A percentile compares a stretch with the other conserved stretches of the same genome.
Conservation (phyloP, 2,797 vertebrate genomes). For the Sternarchorhynchus goeldii region DNA sequence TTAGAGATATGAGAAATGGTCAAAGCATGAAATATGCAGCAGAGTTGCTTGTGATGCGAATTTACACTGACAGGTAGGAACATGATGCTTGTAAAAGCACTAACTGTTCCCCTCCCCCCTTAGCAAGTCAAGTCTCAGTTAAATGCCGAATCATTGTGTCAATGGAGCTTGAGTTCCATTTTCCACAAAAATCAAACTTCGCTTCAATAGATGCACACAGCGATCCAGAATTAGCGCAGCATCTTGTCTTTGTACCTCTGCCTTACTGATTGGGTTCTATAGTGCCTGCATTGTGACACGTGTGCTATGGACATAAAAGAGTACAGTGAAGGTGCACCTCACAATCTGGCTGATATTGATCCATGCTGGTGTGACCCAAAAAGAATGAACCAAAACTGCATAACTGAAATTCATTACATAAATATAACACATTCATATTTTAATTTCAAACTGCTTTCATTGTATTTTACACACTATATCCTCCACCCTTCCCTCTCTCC, state of each 20-base stretch:
- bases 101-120: background rate
- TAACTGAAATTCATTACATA: background rate
- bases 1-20: no score
- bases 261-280: background rate
- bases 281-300: background rate
- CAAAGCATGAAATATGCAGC: no score
- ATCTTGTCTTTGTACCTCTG: background rate
- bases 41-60: constrained; percentile 53
- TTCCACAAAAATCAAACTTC: background rate
- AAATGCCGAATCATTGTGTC: background rate
- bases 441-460: constrained; percentile 62
- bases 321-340: background rate
- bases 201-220: background rate
- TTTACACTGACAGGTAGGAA: constrained; percentile 30
- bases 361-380: background rate
- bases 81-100: background rate
- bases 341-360: background rate
- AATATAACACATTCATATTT: background rate
- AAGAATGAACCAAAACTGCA: background rate
- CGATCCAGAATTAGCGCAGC: background rate
- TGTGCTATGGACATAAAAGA: background rate
- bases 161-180: background rate
- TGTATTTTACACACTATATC: constrained; percentile 71
- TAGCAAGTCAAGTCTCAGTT: background rate
- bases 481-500: constrained; percentile 18